These are phyloP conservation scores for Philopedon plagiatum DNA, from an alignment of 2,888 invertebrate genomes.

Conservation along the genomic window DNA sequence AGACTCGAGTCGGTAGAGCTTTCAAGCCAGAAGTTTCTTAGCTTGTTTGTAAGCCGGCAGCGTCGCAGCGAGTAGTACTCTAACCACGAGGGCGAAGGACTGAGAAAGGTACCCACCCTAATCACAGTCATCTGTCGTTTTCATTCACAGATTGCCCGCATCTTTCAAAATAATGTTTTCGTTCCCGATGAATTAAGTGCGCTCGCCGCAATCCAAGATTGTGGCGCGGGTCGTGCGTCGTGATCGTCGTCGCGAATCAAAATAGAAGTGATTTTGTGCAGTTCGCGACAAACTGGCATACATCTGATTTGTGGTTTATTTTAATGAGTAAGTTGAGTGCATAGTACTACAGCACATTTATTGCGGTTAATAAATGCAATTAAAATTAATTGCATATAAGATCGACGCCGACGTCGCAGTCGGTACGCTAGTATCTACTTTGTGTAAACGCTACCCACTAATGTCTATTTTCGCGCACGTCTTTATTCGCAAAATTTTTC, in stretches of 20 bases:
- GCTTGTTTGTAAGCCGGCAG: constrained; percentile 38
- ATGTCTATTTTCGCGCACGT: constrained; percentile 34
- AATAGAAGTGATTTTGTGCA: constrained; percentile 22
- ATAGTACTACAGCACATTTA: neutral
- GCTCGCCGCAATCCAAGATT: neutral
- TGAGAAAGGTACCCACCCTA: constrained; percentile 44
- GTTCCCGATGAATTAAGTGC: constrained; percentile 8
- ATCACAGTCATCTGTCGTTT: constrained; percentile 25
- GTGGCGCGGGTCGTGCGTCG: neutral
- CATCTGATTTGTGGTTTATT: constrained; percentile 10
- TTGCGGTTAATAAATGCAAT: constrained; percentile 8
- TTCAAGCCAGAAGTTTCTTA: constrained; percentile 43
- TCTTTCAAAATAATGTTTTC: constrained; percentile 34
- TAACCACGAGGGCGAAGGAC: constrained; percentile 30
- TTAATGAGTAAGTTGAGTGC: constrained; percentile 41
- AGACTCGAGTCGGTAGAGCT: constrained; percentile 33
- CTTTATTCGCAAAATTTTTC: constrained; percentile 36
- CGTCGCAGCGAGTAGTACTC: constrained; percentile 40
- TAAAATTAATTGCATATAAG: neutral
- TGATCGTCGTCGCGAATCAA: constrained; percentile 3
- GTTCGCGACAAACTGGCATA: constrained; percentile 1
- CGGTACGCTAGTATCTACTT: neutral
- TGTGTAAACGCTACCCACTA: neutral
- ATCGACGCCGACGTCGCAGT: neutral
- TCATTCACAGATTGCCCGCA: constrained; percentile 43